Percentiles rank a stretch among this genome's conserved stretches.
Conservation (phyloP, 1,140 invertebrate species). For the Drosophila persimilis region DNA sequence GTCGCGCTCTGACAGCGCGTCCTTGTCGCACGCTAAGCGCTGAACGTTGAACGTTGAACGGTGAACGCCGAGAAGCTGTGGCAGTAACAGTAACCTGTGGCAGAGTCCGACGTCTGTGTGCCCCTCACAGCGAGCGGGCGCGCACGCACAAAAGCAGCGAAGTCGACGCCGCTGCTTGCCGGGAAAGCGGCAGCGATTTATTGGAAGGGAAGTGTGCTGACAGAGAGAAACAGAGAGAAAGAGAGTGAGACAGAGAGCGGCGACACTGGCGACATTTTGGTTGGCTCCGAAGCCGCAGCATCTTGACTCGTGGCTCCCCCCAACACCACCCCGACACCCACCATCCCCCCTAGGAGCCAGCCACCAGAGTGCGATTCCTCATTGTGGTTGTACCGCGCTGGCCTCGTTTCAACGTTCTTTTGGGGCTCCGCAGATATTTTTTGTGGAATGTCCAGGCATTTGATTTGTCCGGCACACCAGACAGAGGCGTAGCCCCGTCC, state of each 20-base stretch:
- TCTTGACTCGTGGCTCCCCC: conserved; percentile 10
- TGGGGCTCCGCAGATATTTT: conserved; percentile 63
- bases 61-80: not conserved
- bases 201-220: conserved; percentile 57
- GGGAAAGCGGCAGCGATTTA: conserved; percentile 19
- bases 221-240: not conserved
- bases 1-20: conserved; percentile 36
- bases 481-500: conserved; percentile 10
- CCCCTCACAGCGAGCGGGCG: conserved; percentile 65
- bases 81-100: conserved; percentile 9
- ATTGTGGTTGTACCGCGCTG: conserved; percentile 53
- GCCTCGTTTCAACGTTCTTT: conserved; percentile 74
- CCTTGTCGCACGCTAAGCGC: conserved; percentile 54
- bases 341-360: not conserved
- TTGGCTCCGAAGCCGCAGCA: conserved; percentile 48
- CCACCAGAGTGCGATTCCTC: conserved; percentile 24
- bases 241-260: conserved; percentile 40
- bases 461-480: conserved; percentile 47
- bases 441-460: conserved; percentile 63
- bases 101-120: not conserved
- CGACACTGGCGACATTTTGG: conserved; percentile 75
- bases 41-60: conserved; percentile 6
- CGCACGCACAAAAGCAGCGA: conserved; percentile 58
- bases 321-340: not conserved
- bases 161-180: not conserved